Base-by-base conservation (phyloP, 2,797 vertebrate genomes). In the Liasis olivaceus region DNA sequence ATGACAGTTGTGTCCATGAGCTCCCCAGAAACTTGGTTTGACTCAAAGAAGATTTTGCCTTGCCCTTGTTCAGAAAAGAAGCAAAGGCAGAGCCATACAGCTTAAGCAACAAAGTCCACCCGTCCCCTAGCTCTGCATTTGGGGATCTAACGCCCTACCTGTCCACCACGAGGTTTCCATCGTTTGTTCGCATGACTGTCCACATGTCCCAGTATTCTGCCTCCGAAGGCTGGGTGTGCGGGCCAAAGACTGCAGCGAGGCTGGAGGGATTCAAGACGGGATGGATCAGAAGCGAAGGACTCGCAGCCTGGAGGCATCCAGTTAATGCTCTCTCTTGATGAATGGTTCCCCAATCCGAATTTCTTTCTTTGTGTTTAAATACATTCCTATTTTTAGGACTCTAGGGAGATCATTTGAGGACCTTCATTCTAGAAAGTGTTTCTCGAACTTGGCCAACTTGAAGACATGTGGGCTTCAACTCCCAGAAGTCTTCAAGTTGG, bases 171-270 rank as follows among this genome's bases (percentile, higher is more conserved):
- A 99, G 96, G 96, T 99, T 99, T 56, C 99, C 99, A 0, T 99
- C 99, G 0, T 99, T 99, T 93, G 98, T 98, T 95, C 99, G 97
- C 64, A 99, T 93, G 0, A 96, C 97, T 0, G 98, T 98, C 99
- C 99, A 99, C 99, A 99, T 99, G 96, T 99, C 99, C 99, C 99
- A 99, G 93, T 98, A 98, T 89, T 99, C 99, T 0, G 98, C 98
- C 12, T 98, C 98, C 0, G 99, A 98, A 59, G 99, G 99, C 95
- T 99, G 98, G 0, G 99, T 99, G 96, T 99, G 98, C 0, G 99
- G 99, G 58, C 99, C 99, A 0, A 99, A 99, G 89, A 99, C 99
- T 0, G 98, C 98, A 1, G 98, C 96, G 0, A 99, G 98, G 88
- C 99, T 99, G 96, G 63, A 1, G 89, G 87, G 15, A 92, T n/a